Conservation (phyloP, 2,113 vertebrate genomes). For the Hyla sarda region DNA sequence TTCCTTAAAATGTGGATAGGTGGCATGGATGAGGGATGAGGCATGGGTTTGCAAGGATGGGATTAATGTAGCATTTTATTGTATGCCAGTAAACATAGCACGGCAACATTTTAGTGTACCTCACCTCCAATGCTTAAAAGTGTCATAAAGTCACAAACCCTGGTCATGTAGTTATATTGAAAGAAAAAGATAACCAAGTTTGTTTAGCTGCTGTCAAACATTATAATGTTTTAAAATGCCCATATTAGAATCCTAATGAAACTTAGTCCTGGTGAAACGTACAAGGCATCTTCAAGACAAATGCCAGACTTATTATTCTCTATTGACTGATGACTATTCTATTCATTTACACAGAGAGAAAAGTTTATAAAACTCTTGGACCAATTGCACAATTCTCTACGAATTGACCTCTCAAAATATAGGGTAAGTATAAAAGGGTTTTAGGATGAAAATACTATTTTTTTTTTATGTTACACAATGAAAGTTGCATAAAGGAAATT, state of each 20-base stretch:
- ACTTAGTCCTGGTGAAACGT: too few species aligned
- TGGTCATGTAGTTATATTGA: too few species aligned
- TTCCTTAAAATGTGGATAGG: too few species aligned
- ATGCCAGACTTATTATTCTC: not conserved
- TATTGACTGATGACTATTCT: not conserved
- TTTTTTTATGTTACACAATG: not conserved
- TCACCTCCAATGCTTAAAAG: not conserved
- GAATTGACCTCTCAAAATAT: constrained; percentile 98
- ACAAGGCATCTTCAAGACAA: too few species aligned
- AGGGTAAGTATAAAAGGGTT: constrained; percentile 79
- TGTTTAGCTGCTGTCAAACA: not conserved
- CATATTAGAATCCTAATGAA: not conserved
- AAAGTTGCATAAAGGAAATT: not conserved
- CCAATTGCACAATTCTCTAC: constrained; percentile 95
- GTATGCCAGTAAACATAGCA: not conserved
- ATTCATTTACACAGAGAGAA: constrained; percentile 85
- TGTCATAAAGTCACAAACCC: not conserved
- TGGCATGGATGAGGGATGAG: too few species aligned
- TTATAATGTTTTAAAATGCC: not conserved
- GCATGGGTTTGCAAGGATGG: too few species aligned
- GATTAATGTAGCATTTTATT: too few species aligned
- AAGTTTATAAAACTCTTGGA: constrained; percentile 98
- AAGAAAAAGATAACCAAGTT: not conserved
- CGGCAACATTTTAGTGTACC: not conserved
- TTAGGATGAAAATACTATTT: not conserved